These are phyloP conservation scores for Fopius arisanus DNA, from an alignment of 1,140 invertebrate genomes.

Conservation along the genomic window DNA sequence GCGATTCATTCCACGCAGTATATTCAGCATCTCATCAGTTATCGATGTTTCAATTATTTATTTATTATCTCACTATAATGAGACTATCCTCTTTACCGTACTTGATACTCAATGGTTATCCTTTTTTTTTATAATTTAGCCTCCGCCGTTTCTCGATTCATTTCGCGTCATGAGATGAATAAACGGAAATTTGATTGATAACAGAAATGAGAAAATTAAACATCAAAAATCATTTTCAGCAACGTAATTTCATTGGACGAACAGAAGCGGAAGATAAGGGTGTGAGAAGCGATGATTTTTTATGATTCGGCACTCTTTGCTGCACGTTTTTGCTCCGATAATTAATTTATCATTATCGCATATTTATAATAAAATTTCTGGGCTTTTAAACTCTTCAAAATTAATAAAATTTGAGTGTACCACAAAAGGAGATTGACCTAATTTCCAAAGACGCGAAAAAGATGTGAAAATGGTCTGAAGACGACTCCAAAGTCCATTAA, in stretches of 20 bases:
- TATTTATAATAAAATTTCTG: no score
- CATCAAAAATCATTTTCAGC: neutral
- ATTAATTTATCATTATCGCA: no score
- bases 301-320: neutral
- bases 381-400: no score
- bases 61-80: neutral
- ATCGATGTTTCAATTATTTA: neutral
- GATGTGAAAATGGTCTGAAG: no score
- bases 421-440: no score
- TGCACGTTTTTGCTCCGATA: neutral
- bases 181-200: neutral
- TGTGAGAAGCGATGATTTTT: slow-evolving; percentile 2
- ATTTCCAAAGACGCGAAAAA: no score
- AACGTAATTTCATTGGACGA: neutral
- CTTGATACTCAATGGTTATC: no score
- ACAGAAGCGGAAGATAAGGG: neutral
- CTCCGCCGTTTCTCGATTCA: neutral
- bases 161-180: neutral
- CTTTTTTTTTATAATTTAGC: neutral
- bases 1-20: slow-evolving; percentile 62
- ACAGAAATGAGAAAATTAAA: neutral
- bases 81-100: neutral
- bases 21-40: slow-evolving; percentile 35
- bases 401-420: no score
- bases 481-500: neutral